These are phyloP conservation scores for Folsomia candida DNA, from an alignment of 2,888 invertebrate species.

Conservation along the genomic window DNA sequence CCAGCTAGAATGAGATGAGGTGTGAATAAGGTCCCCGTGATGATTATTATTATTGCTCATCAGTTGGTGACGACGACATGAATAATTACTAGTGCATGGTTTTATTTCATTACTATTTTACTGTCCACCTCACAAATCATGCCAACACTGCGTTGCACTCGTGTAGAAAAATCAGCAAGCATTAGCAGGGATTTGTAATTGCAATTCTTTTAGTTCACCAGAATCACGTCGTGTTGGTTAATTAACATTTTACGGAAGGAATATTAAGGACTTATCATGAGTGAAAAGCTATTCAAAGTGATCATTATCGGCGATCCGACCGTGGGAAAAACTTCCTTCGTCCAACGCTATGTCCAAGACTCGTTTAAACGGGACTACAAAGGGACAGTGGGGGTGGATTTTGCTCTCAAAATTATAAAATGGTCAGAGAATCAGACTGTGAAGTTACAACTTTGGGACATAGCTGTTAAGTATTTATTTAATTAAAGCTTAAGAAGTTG, in stretches of 20 bases:
- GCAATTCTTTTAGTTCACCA: no score
- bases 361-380: slow-evolving; percentile 59
- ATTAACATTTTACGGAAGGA: no score
- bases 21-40: neutral
- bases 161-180: no score
- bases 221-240: no score
- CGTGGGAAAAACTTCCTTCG: slow-evolving; percentile 60
- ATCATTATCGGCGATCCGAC: slow-evolving; percentile 58
- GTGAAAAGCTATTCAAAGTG: slow-evolving; percentile 57
- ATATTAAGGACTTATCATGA: slow-evolving; percentile 38
- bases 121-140: no score
- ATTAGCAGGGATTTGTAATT: no score
- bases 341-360: slow-evolving; percentile 60
- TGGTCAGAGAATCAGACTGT: slow-evolving; percentile 60
- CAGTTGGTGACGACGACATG: neutral
- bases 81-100: no score
- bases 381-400: slow-evolving; percentile 62
- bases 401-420: slow-evolving; percentile 61
- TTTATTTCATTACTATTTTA: no score
- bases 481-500: neutral
- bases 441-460: slow-evolving; percentile 62
- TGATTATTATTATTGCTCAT: no score
- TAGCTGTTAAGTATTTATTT: slow-evolving; percentile 56
- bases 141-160: no score
- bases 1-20: neutral